Percentiles rank a stretch among this genome's conserved stretches.
phyloP scores from a whole-genome alignment of 2,797 vertebrate genomes.

The Danio albolineatus region DNA sequence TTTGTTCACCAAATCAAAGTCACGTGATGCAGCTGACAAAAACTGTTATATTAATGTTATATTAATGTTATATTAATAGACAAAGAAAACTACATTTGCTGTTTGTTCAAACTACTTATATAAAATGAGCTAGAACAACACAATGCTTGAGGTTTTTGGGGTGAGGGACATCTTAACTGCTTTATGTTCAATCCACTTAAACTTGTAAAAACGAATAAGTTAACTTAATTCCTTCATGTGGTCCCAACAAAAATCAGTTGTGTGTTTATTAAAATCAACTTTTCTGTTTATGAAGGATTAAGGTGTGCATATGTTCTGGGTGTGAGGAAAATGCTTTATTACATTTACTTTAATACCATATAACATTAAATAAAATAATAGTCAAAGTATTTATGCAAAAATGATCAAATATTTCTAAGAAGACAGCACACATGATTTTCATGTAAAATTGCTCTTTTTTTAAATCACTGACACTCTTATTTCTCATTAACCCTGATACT shows the following conservation, averaged over 20 bases:
- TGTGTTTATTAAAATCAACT: too few species aligned
- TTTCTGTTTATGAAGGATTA: not conserved
- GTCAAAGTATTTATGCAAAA: not conserved
- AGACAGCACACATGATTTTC: not conserved
- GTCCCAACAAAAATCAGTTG: too few species aligned
- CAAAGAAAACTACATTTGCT: too few species aligned
- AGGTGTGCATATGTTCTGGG: not conserved
- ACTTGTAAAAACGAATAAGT: too few species aligned
- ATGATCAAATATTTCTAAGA: not conserved
- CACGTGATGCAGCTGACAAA: not conserved
- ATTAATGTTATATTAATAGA: too few species aligned
- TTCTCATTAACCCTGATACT: conserved; percentile 25
- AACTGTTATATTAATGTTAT: too few species aligned
- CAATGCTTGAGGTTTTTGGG: too few species aligned
- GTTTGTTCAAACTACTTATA: too few species aligned
- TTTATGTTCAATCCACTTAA: too few species aligned
- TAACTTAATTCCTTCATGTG: too few species aligned
- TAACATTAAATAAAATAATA: not conserved
- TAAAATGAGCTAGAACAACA: too few species aligned
- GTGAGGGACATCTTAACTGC: too few species aligned
- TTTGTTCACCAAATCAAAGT: not conserved
- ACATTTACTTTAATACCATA: not conserved
- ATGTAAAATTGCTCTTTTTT: not conserved
- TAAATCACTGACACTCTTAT: not conserved
- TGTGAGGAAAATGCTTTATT: not conserved